These are phyloP conservation scores for Falco columbarius DNA, from an alignment of 2,797 vertebrate genomes.

Conservation along the genomic window DNA sequence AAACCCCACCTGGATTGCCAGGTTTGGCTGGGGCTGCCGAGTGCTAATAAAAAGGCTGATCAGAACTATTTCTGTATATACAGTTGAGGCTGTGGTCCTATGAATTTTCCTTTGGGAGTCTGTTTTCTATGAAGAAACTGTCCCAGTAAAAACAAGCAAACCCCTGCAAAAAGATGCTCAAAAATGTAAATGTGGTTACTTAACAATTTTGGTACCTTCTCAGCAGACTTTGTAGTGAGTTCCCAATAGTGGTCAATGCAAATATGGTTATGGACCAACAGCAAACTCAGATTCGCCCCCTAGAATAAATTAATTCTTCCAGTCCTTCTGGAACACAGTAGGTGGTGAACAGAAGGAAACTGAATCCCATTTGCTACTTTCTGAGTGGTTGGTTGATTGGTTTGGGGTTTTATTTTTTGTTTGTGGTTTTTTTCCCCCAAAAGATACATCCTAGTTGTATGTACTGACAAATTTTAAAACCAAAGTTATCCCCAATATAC, in stretches of 20 bases:
- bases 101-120: not conserved
- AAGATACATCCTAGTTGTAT: not conserved
- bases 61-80: not conserved
- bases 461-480: not conserved
- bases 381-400: not conserved
- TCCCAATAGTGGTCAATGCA: not conserved
- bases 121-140: not conserved
- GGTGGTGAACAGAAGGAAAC: not conserved
- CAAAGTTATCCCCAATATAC: not conserved
- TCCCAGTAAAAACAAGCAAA: not conserved
- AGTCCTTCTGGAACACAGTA: not conserved
- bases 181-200: not conserved
- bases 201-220: not conserved
- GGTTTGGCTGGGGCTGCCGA: not conserved
- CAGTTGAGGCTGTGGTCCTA: rapidly evolving
- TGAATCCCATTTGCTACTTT: not conserved
- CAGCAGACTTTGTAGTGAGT: not conserved
- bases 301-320: not conserved
- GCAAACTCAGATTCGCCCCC: not conserved
- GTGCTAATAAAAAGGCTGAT: not conserved
- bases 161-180: not conserved
- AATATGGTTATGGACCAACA: not conserved
- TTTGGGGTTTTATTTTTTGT: not conserved
- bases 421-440: not conserved
- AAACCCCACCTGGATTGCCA: not conserved